Evolutionary conservation across 2,888 invertebrate genomes (phyloP), one percentile per base, ranked within the genome.

Genomic region (Callimorpha dominula): DNA sequence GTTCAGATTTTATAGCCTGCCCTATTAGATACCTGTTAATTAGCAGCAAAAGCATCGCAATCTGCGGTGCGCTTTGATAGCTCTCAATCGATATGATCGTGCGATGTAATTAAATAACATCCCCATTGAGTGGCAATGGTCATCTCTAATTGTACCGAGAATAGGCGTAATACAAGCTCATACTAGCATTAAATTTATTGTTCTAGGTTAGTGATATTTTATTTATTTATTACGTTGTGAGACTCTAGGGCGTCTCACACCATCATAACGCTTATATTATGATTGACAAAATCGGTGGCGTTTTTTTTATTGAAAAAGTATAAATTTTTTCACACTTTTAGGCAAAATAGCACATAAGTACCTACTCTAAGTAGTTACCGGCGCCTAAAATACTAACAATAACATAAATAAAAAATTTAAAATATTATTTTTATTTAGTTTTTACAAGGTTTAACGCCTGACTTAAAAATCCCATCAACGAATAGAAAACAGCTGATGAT

Each of bases 21-120:
- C 83, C 86, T 86, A 87, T 86, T 87, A 14, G 12, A 60, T 60
- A 89, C 86, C 85, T 85, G 82, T 88, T 89, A 87, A 89, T 89
- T 87, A 87, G 86, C 84, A 85, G 82, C 85, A 76, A 84, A 84
- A 81, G 81, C 84, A 82, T 83, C 83, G 71, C 71, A 73, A 75
- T 80, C 73, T 76, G 70, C 69, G 57, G 57, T 65, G 79, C 80
- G 77, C 82, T 83, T 80, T 81, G 81, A 84, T 84, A 85, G 75
- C 80, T 82, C 73, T 79, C 81, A 85, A 85, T 81, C 76, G 84
- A 72, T 77, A 73, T 70, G 62, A 76, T 76, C 78, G 79, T 76
- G 78, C 74, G 67, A 64, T 76, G 79, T 82, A 81, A 87, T 84
- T 79, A 84, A 79, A 83, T 80, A 78, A 74, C 78, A 77, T 79